A percentile compares a stretch with the other conserved stretches of the same genome.
phyloP scores from a whole-genome alignment of 1,140 invertebrate genomes.

The Scaptomyza graminum region DNA sequence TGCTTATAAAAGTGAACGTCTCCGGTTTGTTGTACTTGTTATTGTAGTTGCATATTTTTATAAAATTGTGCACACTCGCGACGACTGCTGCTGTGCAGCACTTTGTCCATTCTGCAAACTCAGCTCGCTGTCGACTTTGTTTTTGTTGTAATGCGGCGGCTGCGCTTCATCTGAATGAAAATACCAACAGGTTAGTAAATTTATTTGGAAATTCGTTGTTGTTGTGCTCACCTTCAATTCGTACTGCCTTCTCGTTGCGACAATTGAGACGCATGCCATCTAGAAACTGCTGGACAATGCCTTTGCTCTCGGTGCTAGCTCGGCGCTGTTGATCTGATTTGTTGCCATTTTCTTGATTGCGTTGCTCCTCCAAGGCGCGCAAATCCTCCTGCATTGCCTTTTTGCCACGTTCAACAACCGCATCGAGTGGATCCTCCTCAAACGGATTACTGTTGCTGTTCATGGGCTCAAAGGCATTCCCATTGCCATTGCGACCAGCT shows the following conservation, averaged over 20 bases:
- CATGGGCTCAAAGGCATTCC: conserved; percentile 48
- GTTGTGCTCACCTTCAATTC: conserved; percentile 68
- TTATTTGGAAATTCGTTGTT: background rate
- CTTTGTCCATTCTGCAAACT: conserved; percentile 64
- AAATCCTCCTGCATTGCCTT: conserved; percentile 75
- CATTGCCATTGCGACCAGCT: conserved; percentile 65
- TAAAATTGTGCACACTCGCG: conserved; percentile 83
- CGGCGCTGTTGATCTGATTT: background rate
- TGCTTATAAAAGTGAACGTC: conserved; percentile 61
- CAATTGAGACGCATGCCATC: conserved; percentile 67
- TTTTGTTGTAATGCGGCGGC: conserved; percentile 58
- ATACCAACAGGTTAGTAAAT: conserved; percentile 42
- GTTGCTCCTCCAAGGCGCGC: conserved; percentile 58
- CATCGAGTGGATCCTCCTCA: conserved; percentile 67
- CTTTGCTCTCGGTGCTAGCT: conserved; percentile 58
- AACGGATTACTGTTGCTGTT: conserved; percentile 41
- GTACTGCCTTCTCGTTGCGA: conserved; percentile 75
- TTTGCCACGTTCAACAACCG: conserved; percentile 75
- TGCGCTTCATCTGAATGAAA: conserved; percentile 71
- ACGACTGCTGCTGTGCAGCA: conserved; percentile 68
- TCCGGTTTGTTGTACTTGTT: conserved; percentile 2
- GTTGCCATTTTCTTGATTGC: conserved; percentile 35
- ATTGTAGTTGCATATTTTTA: conserved; percentile 53
- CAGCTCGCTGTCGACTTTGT: conserved; percentile 75
- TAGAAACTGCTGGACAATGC: conserved; percentile 69